Percentiles rank a stretch among this genome's conserved stretches.
phyloP scores from a whole-genome alignment of 2,113 vertebrate species.

The Megalops atlanticus region DNA sequence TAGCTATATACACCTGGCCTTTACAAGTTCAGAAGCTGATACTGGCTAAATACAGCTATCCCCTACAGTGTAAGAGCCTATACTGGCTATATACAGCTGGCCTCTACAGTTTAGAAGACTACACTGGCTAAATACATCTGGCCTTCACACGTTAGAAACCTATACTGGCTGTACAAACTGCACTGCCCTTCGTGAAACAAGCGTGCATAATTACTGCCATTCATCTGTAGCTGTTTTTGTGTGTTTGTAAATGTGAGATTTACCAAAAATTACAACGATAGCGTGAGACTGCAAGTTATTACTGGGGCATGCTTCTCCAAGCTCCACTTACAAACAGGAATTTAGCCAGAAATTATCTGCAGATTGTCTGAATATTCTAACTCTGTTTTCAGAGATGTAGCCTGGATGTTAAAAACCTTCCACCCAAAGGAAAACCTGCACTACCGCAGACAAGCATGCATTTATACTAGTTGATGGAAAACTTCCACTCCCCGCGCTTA shows the following conservation, averaged over 20 bases:
- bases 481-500: no score
- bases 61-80: no score
- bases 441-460: no score
- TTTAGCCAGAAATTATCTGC: slow-evolving; percentile 1
- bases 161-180: not conserved
- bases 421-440: not conserved
- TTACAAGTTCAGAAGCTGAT: no score
- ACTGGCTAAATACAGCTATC: no score
- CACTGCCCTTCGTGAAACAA: not conserved
- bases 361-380: not conserved
- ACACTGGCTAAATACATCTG: no score
- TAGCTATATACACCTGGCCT: no score
- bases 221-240: not conserved
- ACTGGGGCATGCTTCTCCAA: not conserved
- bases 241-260: not conserved
- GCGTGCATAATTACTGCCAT: not conserved
- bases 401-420: not conserved
- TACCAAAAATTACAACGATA: not conserved
- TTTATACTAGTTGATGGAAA: no score
- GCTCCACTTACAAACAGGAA: not conserved
- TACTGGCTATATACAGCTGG: no score
- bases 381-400: not conserved
- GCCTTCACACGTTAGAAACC: not conserved
- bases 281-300: slow-evolving; percentile 1
- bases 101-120: no score